Evolutionary conservation across 2,797 vertebrate species (phyloP), one percentile per base, ranked within the genome.

Genomic region (Apogon talboti): DNA sequence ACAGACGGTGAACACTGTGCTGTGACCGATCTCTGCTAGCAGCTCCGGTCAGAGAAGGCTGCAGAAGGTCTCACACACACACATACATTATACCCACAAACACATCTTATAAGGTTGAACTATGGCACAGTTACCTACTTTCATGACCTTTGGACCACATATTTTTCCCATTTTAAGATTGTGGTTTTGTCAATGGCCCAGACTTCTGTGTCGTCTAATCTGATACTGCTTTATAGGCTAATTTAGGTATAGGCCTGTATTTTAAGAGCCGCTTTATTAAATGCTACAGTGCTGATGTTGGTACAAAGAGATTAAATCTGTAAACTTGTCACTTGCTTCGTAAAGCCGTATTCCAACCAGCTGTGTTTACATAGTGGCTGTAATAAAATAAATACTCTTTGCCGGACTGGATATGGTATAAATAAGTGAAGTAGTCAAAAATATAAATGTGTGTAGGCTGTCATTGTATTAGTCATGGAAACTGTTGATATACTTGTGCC

Each of bases 371-470:
- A 28, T 28, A 28, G 24, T 5, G 6, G 3, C 24, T 28, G 24
- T 28, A 28, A 5, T 3, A 28, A 1, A 28, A 28, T 6, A 28
- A 76, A 59, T 54, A 56, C 33, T n/a, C 28, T 71, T 43, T 48
- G 41, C 56, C 49, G 49, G 13, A 44, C 54, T 52, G 28, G 45
- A 66, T 69, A 70, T 78, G 47, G 24, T 67, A 30, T 45, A 51
- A 54, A 68, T 65, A 71, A 54, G 54, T 58, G 42, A 14, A 7
- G 33, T 61, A 74, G 71, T 78, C 76, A 78, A 71, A 66, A 65
- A 67, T 78, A 81, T 66, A 76, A 43, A 71, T 63, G 24, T 53
- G 58, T 1, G 63, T 76, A 33, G 65, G 75, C 48, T 71, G 19
- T 68, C 19, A 13, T 38, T 66, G 47, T 58, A 54, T 30, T 45